These are phyloP conservation scores for Sebastes miniatus DNA, from an alignment of 2,797 vertebrate species.

Conservation along the genomic window DNA sequence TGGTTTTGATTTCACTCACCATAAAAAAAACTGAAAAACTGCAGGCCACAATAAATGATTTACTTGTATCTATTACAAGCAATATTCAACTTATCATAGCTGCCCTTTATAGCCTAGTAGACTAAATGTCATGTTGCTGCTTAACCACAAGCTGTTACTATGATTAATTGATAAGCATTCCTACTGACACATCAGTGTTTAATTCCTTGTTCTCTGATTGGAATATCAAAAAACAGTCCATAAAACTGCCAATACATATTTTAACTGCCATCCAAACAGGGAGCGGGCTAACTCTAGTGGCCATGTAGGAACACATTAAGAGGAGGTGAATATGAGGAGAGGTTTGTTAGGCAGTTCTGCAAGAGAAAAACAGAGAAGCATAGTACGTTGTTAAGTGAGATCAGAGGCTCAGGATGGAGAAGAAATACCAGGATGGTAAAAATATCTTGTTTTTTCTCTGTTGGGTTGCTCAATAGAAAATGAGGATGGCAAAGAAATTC, in stretches of 20 bases:
- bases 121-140: conserved; percentile 72
- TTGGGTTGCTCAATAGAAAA: conserved; percentile 4
- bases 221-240: background rate
- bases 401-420: background rate
- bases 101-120: conserved; percentile 49
- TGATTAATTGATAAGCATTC: conserved; percentile 73
- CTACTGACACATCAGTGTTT: conserved; percentile 22
- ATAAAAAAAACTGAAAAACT: background rate
- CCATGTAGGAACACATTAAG: background rate
- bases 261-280: background rate
- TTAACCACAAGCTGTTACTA: conserved; percentile 64
- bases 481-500: conserved; percentile 2
- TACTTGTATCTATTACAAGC: background rate
- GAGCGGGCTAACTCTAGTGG: background rate
- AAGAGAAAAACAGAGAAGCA: background rate
- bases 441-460: conserved; percentile 20
- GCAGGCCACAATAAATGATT: background rate
- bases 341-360: background rate
- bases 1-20: background rate
- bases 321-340: background rate
- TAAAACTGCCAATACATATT: background rate
- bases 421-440: conserved; percentile 7
- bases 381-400: background rate
- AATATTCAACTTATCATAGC: conserved; percentile 14
- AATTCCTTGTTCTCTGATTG: background rate